Evolutionary conservation across 2,113 vertebrate species (phyloP), one percentile per base, ranked within the genome.

Genomic region (Sylvia atricapilla): DNA sequence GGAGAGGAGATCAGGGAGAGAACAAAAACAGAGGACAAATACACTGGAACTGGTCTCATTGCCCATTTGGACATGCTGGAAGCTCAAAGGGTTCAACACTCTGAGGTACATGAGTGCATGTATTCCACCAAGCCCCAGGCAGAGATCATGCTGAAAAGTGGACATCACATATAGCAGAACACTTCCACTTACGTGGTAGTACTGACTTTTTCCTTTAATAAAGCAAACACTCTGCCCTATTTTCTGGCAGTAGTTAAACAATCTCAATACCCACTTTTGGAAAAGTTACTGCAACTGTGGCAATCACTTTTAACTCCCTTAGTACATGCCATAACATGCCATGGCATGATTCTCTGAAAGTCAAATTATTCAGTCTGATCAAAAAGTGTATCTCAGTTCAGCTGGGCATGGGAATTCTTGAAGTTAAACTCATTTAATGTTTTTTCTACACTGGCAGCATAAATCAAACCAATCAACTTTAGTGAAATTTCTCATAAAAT

Each of bases 31-130:
- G 37, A 87, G 46, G 23, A 47, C 27, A 56, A 75, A 74, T 39
- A 46, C 44, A n/a, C 17, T 41, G n/a, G 13, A 76, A 47, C 30
- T 63, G 27, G 47, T 67, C 49, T 64, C 22, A 79, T 15, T 44
- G 78, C 14, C 49, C 11, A 11, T 88, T n/a, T 47, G 27, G 27
- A 47, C 0, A 1, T 13, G 6, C 56, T 0, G 0, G 37, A 70
- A 62, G 50, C 46, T 69, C 25, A 41, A 66, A 77, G n/a, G 4
- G 9, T 43, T 79, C 27, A 72, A 56, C n/a, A 52, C 15, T 35
- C 27, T 2, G 5, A 67, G 35, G 50, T 59, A 91, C 27, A 76
- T 39, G 39, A 74, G n/a, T 33, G 44, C 15, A 14, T 7, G 27
- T 12, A 33, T 5, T 31, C 44, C 39, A 72, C 12, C 66, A 76